Percentiles rank a stretch among this genome's conserved stretches.
Conservation (phyloP, 2,888 invertebrate genomes). For the Horisme vitalbata region DNA sequence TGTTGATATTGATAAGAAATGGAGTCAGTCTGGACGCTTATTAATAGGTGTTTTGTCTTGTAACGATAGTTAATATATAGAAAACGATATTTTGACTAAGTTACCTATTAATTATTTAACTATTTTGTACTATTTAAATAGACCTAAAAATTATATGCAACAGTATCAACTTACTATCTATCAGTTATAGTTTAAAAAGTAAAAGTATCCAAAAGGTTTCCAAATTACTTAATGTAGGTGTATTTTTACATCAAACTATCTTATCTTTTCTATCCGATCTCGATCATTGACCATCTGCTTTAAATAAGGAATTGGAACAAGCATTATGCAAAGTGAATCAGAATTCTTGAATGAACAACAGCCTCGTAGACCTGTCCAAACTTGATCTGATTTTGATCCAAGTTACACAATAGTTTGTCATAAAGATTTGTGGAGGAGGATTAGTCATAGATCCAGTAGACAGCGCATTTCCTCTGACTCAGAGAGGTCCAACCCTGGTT, state of each 20-base stretch:
- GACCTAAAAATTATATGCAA: no score
- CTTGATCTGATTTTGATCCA: slow-evolving; percentile 16
- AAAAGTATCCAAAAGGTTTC: no score
- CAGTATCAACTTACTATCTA: no score
- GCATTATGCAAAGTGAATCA: slow-evolving; percentile 14
- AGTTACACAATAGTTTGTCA: slow-evolving; percentile 32
- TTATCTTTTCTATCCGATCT: no score
- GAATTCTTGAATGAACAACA: slow-evolving; percentile 13
- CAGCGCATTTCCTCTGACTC: slow-evolving; percentile 45
- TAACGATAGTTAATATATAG: slow-evolving; percentile 39
- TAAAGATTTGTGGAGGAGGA: slow-evolving; percentile 44
- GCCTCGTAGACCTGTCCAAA: slow-evolving; percentile 21
- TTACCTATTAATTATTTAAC: slow-evolving; percentile 9
- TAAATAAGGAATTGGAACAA: background rate
- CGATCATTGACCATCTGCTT: no score
- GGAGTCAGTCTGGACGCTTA: slow-evolving; percentile 37
- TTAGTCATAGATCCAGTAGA: slow-evolving; percentile 53
- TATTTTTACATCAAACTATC: no score
- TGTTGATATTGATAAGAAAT: slow-evolving; percentile 40
- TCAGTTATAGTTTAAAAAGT: no score
- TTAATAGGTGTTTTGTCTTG: slow-evolving; percentile 42
- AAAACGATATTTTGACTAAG: slow-evolving; percentile 35
- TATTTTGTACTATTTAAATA: no score
- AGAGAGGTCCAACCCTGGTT: slow-evolving; percentile 37
- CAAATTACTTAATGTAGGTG: no score